These are phyloP conservation scores for Paragorgia papillata DNA, from an alignment of 92 coral and sea anemone species.

Conservation along the genomic window DNA sequence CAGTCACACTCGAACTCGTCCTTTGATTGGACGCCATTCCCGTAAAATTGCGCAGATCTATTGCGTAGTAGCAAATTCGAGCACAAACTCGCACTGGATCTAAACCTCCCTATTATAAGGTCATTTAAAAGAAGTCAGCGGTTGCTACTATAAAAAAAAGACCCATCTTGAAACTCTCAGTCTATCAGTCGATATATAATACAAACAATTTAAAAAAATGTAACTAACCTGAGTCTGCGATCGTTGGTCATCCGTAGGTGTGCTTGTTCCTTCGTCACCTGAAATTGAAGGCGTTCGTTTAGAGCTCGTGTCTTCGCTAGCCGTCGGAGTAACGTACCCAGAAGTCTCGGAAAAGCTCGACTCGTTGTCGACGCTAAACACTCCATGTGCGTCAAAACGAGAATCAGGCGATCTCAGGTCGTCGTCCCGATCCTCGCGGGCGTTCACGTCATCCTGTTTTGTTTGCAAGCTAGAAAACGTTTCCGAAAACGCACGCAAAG, in stretches of 20 bases:
- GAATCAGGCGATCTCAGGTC: slow-evolving; percentile 36
- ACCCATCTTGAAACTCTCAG: no score
- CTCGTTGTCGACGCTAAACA: slow-evolving; percentile 23
- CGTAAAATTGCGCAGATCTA: no score
- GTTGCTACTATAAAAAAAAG: no score
- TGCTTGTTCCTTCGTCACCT: slow-evolving; percentile 36
- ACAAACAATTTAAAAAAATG: no score
- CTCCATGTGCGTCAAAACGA: slow-evolving; percentile 11
- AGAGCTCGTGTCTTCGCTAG: slow-evolving; percentile 38
- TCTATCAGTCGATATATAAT: no score
- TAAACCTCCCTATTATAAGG: no score
- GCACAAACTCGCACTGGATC: no score
- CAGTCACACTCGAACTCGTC: no score
- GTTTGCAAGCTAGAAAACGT: slow-evolving; percentile 16
- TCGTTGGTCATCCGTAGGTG: neutral
- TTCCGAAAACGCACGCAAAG: slow-evolving; percentile 39
- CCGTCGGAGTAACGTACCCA: slow-evolving; percentile 24
- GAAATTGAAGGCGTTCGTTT: slow-evolving; percentile 46
- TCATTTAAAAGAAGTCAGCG: no score
- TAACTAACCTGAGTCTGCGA: slow-evolving; percentile 10
- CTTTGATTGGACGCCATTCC: no score
- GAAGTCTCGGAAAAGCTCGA: slow-evolving; percentile 35
- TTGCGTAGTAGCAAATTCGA: no score
- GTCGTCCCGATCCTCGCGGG: slow-evolving; percentile 3
- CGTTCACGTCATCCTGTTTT: neutral